A percentile compares a stretch with the other conserved stretches of the same genome.
Evolutionary conservation across 2,113 vertebrate species (phyloP).

Genomic region (Calidris pugnax): DNA sequence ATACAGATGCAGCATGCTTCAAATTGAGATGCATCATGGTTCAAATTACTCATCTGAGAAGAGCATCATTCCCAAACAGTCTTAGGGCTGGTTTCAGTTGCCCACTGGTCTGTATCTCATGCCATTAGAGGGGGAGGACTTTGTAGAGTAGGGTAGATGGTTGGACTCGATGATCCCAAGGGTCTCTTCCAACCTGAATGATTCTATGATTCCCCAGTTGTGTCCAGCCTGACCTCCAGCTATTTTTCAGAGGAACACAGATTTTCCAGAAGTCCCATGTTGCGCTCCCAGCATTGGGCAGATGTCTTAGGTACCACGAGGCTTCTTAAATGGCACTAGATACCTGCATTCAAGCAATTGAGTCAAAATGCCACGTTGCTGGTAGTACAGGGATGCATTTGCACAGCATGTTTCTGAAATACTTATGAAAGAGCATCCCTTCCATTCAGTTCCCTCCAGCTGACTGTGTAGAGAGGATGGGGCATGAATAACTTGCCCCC

Average conservation of each 20-base stretch:
- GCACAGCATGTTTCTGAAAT: rapidly evolving
- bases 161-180: too few species aligned
- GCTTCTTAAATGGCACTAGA: not conserved
- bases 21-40: not conserved
- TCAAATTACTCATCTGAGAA: not conserved
- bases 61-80: not conserved
- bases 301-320: not conserved
- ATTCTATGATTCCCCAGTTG: not conserved
- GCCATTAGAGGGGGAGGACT: not conserved
- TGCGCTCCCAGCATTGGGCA: not conserved
- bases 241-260: not conserved
- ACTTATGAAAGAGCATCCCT: not conserved
- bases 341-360: not conserved
- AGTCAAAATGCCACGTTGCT: not conserved
- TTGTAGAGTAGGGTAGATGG: too few species aligned
- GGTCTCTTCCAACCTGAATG: too few species aligned
- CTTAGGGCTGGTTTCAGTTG: not conserved
- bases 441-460: not conserved
- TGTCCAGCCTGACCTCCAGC: not conserved
- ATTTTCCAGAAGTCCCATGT: not conserved
- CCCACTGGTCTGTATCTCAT: not conserved
- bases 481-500: not conserved
- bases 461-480: not conserved
- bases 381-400: not conserved
- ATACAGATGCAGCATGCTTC: rapidly evolving